Evolutionary conservation across 2,797 vertebrate species (phyloP).

Genomic region (Alfaro cultratus): DNA sequence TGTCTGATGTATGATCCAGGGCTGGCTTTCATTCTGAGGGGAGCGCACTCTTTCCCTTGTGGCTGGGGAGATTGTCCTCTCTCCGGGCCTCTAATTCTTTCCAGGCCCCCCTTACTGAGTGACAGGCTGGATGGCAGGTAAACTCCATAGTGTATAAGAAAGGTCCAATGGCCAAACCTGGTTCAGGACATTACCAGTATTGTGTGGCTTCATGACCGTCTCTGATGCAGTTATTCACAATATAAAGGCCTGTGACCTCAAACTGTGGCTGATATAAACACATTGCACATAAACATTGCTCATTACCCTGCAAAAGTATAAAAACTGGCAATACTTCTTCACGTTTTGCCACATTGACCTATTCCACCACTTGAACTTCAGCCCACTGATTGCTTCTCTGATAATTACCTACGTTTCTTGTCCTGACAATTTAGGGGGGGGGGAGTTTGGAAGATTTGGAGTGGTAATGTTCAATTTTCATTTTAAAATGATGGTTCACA

Average conservation of each 20-base stretch:
- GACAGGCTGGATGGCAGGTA: slow-evolving; percentile 38
- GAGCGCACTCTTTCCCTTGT: slow-evolving; percentile 76
- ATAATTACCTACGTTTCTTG: not conserved
- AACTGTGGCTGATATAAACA: not conserved
- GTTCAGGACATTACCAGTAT: not conserved
- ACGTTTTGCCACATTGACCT: not conserved
- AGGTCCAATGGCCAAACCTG: not conserved
- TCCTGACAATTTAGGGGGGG: not conserved
- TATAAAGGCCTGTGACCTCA: not conserved
- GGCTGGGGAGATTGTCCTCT: slow-evolving; percentile 54
- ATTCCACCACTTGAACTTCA: no score
- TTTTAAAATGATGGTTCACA: not conserved
- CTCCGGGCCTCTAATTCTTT: slow-evolving; percentile 73
- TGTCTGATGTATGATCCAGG: slow-evolving; percentile 73
- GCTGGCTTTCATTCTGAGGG: slow-evolving; percentile 77
- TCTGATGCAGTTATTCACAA: not conserved
- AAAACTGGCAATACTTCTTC: not conserved
- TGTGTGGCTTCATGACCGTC: not conserved
- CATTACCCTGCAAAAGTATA: not conserved
- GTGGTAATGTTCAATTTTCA: not conserved
- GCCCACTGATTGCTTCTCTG: not conserved
- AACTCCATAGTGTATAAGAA: slow-evolving; percentile 21
- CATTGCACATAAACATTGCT: not conserved
- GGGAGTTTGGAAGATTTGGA: not conserved
- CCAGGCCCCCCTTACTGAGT: slow-evolving; percentile 67